These are phyloP conservation scores for Galerucella nymphaeae DNA, from an alignment of 2,888 invertebrate genomes.

Conservation along the genomic window DNA sequence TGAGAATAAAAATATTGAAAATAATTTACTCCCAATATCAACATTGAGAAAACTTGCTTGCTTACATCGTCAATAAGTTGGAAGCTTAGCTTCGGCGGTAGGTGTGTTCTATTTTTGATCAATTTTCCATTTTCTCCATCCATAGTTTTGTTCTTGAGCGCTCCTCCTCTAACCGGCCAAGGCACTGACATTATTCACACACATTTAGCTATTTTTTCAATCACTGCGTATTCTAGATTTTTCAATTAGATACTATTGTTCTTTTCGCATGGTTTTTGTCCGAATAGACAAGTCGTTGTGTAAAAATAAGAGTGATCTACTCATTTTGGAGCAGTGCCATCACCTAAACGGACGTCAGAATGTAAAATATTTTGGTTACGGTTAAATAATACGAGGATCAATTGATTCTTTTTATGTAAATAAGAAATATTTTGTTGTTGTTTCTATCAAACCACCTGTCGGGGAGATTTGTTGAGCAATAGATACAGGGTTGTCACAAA, in stretches of 20 bases:
- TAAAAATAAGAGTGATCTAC: constrained; percentile 45
- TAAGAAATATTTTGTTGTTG: background rate
- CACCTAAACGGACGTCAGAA: constrained; percentile 32
- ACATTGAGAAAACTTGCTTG: no score
- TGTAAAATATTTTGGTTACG: constrained; percentile 4
- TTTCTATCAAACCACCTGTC: background rate
- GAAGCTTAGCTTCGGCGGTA: constrained; percentile 49
- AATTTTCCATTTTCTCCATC: constrained; percentile 54
- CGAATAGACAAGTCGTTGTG: constrained; percentile 25
- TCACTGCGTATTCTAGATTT: background rate
- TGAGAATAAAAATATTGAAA: no score
- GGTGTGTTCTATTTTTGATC: constrained; percentile 42
- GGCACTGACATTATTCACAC: constrained; percentile 70
- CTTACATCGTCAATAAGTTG: constrained; percentile 43
- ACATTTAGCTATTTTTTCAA: background rate
- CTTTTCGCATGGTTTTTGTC: background rate
- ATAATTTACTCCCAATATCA: no score
- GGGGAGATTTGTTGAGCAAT: background rate
- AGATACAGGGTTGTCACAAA: no score
- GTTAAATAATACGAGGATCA: background rate
- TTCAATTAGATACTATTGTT: background rate
- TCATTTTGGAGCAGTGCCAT: constrained; percentile 47
- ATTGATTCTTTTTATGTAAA: background rate
- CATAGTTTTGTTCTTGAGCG: constrained; percentile 66
- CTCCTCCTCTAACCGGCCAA: constrained; percentile 78